A percentile compares a stretch with the other conserved stretches of the same genome.
Evolutionary conservation across 2,797 vertebrate genomes (phyloP).

Genomic region (Cryptoblepharus egeriae): DNA sequence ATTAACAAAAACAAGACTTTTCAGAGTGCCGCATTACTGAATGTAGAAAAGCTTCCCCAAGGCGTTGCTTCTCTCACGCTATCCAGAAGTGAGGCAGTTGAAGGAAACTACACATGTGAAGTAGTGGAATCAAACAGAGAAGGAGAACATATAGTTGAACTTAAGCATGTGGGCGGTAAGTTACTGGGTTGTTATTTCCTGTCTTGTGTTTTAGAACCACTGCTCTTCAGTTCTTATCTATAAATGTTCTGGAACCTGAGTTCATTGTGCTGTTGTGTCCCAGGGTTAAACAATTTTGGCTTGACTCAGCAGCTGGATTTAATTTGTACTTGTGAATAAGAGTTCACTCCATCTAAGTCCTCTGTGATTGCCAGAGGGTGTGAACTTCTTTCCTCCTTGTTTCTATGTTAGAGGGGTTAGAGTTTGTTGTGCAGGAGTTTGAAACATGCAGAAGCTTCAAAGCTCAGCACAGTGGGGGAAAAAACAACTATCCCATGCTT

Average conservation of each 20-base stretch:
- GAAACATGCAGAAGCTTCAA: not conserved
- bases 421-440: too few species aligned
- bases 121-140: slow-evolving; percentile 76
- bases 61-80: slow-evolving; percentile 72
- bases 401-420: too few species aligned
- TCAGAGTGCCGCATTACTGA: slow-evolving; percentile 53
- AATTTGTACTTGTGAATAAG: not conserved
- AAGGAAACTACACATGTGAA: slow-evolving; percentile 78
- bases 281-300: not conserved
- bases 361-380: not conserved
- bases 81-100: slow-evolving; percentile 6
- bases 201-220: not conserved
- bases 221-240: not conserved
- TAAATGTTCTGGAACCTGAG: not conserved
- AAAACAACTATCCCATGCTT: too few species aligned
- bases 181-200: slow-evolving; percentile 19
- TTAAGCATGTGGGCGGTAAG: slow-evolving; percentile 66
- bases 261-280: not conserved
- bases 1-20: rapidly evolving
- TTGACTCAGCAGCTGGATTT: not conserved
- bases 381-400: not conserved
- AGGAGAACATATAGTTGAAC: slow-evolving; percentile 66
- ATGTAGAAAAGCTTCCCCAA: not conserved
- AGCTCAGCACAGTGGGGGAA: not conserved
- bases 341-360: not conserved